A percentile compares a stretch with the other conserved stretches of the same genome.
phyloP scores from a whole-genome alignment of 2,113 vertebrate species.

The Chionodraco myersi region DNA sequence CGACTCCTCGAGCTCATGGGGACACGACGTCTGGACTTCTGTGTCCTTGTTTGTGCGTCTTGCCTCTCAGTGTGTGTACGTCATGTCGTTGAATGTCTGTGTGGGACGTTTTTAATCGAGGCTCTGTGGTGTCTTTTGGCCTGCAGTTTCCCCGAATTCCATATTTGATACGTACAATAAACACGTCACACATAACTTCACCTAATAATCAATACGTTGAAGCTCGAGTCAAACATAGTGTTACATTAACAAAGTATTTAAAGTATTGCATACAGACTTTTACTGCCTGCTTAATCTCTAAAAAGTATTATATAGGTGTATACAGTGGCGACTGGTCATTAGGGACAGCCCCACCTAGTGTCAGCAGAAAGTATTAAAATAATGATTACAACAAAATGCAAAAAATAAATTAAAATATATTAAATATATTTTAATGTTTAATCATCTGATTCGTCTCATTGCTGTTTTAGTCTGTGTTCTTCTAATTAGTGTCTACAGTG shows the following conservation, averaged over 20 bases:
- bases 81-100: background rate
- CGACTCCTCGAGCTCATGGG: slow-evolving; percentile 48
- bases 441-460: too few species aligned
- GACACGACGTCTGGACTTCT: slow-evolving; percentile 41
- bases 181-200: background rate
- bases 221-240: background rate
- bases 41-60: slow-evolving; percentile 22
- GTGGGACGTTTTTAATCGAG: background rate
- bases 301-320: too few species aligned
- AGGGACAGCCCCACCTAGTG: too few species aligned
- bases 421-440: too few species aligned
- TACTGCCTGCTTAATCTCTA: too few species aligned
- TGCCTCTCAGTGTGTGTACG: background rate
- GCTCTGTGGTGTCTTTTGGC: background rate
- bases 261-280: background rate
- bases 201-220: background rate
- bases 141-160: background rate
- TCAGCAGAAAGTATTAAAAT: too few species aligned
- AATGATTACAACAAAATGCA: too few species aligned
- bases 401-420: too few species aligned
- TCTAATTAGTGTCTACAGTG: too few species aligned
- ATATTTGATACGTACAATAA: background rate
- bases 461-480: too few species aligned
- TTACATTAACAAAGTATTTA: background rate
- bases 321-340: too few species aligned